Conservation (phyloP, 2,797 vertebrate genomes). For the Cephalopachus bancanus region DNA sequence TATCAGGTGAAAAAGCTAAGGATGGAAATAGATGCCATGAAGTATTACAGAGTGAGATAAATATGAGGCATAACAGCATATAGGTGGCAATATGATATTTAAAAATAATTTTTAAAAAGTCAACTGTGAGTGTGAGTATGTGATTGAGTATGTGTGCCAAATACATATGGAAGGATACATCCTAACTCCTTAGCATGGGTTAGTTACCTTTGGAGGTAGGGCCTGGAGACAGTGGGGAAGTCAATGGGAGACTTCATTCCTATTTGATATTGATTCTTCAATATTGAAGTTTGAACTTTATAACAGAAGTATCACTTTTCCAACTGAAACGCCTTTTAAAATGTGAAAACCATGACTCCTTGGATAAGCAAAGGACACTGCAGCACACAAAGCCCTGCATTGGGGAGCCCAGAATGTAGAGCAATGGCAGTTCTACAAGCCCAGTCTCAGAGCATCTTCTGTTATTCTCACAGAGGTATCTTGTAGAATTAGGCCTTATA, state of each 20-base stretch:
- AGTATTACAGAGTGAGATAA: slow-evolving; percentile 26
- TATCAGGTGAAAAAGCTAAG: not conserved
- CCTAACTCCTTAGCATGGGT: not conserved
- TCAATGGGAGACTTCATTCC: not conserved
- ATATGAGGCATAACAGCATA: not conserved
- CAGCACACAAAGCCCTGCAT: rapidly evolving
- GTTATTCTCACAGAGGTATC: not conserved
- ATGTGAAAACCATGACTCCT: not conserved
- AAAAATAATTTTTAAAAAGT: slow-evolving; percentile 9
- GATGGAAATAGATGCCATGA: not conserved
- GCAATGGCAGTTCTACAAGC: rapidly evolving
- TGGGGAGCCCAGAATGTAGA: not conserved
- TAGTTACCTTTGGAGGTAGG: not conserved
- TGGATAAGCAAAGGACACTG: not conserved
- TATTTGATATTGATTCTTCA: not conserved
- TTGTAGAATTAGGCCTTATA: too few species aligned
- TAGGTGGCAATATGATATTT: slow-evolving; percentile 26
- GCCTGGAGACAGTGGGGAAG: not conserved
- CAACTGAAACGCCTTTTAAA: not conserved
- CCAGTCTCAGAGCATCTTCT: not conserved
- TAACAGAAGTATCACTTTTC: slow-evolving; percentile 6
- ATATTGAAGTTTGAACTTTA: not conserved
- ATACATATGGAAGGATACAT: not conserved
- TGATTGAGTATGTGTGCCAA: not conserved
- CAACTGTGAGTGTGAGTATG: not conserved